Conservation (phyloP, 2,113 vertebrate species). For the Acrocephalus arundinaceus region DNA sequence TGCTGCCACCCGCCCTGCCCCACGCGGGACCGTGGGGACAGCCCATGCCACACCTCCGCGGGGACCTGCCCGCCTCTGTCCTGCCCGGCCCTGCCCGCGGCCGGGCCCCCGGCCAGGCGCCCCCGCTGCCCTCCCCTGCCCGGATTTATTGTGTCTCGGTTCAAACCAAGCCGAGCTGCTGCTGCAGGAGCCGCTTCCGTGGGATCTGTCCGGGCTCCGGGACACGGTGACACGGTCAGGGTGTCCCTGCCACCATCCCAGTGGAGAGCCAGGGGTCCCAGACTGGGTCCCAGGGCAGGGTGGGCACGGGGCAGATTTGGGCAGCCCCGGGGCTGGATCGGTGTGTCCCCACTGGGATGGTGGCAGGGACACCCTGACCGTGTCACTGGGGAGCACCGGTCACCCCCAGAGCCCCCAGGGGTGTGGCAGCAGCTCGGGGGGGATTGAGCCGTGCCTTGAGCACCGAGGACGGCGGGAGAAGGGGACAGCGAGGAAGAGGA, state of each 20-base stretch:
- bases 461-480: neutral
- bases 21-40: neutral
- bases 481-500: neutral
- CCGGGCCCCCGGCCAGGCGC: neutral
- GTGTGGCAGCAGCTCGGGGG: neutral
- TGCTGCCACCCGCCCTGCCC: neutral
- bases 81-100: neutral
- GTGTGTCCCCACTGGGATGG: too few relatives aligned
- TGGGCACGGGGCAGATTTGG: neutral
- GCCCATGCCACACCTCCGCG: constrained; percentile 2
- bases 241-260: fast-evolving
- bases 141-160: fast-evolving
- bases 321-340: neutral
- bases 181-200: neutral
- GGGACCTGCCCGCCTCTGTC: neutral
- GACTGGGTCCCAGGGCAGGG: fast-evolving
- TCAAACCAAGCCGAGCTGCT: fast-evolving
- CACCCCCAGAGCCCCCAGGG: neutral
- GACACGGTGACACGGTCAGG: fast-evolving
- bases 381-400: neutral
- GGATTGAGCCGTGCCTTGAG: fast-evolving
- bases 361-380: neutral
- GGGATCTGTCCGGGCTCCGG: neutral
- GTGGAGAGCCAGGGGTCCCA: fast-evolving
- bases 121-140: neutral